Percentiles rank a stretch among this genome's conserved stretches.
phyloP scores from a whole-genome alignment of 2,888 invertebrate genomes.

The Xylota sylvarum region DNA sequence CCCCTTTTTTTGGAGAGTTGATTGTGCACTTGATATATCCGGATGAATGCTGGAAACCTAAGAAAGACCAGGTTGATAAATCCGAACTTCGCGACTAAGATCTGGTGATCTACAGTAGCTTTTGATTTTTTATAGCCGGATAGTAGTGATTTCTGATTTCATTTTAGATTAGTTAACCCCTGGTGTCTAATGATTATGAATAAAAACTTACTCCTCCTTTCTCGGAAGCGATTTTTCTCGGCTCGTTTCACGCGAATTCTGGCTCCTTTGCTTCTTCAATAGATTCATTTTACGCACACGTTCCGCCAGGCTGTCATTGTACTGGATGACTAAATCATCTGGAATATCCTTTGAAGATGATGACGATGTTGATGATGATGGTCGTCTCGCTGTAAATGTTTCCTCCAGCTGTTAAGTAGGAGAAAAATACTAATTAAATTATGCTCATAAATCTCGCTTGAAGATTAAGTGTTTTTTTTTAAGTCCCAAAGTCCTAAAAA shows the following conservation, averaged over 20 bases:
- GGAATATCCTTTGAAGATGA: conserved; percentile 82
- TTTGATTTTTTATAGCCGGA: too few species aligned
- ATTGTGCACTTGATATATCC: too few species aligned
- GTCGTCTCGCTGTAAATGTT: conserved; percentile 85
- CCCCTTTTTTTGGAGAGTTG: too few species aligned
- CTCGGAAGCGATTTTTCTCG: conserved; percentile 83
- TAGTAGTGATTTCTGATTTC: too few species aligned
- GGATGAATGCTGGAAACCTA: too few species aligned
- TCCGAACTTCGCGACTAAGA: too few species aligned
- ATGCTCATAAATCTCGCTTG: too few species aligned
- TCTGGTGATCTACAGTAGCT: too few species aligned
- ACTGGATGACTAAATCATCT: conserved; percentile 87
- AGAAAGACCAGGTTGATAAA: too few species aligned
- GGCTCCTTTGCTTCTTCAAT: conserved; percentile 84
- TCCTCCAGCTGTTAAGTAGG: conserved; percentile 82
- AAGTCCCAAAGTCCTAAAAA: background rate
- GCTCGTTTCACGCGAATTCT: conserved; percentile 83
- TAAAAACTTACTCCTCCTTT: conserved; percentile 82
- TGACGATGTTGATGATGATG: conserved; percentile 85
- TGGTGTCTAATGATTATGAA: background rate
- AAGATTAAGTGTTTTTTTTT: too few species aligned
- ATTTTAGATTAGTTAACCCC: too few species aligned
- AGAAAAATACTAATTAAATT: background rate
- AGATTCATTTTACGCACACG: conserved; percentile 89
- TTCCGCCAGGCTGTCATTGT: conserved; percentile 89